phyloP scores from a whole-genome alignment of 2,113 vertebrate genomes.

The Crotalus helleri region DNA sequence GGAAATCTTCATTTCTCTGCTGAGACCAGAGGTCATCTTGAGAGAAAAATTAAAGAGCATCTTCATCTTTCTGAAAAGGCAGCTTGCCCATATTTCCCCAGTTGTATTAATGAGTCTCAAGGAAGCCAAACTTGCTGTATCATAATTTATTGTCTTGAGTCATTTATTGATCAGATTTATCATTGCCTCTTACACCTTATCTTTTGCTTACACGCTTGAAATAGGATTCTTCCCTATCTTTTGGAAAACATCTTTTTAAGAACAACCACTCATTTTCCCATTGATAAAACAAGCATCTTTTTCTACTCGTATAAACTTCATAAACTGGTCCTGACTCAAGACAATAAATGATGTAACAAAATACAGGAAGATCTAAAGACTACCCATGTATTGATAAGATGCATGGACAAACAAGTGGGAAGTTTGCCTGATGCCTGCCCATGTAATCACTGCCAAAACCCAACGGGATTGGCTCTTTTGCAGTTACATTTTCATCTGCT shows the following conservation, averaged over 20 bases:
- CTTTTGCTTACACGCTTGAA: neutral
- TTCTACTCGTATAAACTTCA: neutral
- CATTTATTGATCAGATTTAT: neutral
- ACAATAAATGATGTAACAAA: neutral
- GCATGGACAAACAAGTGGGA: too few species aligned
- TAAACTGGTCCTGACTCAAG: neutral
- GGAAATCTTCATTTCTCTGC: neutral
- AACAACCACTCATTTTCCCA: neutral
- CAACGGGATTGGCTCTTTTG: too few species aligned
- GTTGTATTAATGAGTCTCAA: conserved; percentile 32
- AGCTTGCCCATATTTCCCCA: conserved; percentile 34
- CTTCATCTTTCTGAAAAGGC: neutral
- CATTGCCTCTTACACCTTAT: neutral
- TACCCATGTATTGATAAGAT: too few species aligned
- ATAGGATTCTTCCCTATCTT: neutral
- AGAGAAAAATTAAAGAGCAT: conserved; percentile 16
- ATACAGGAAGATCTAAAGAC: too few species aligned
- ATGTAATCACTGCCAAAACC: too few species aligned
- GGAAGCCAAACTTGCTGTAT: conserved; percentile 48
- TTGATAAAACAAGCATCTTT: neutral
- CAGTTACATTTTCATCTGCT: too few species aligned
- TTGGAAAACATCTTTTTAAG: neutral
- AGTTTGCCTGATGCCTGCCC: too few species aligned
- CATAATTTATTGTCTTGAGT: neutral
- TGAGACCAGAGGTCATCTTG: conserved; percentile 1